Conservation (phyloP, 2,888 invertebrate species). For the Busseola fusca region DNA sequence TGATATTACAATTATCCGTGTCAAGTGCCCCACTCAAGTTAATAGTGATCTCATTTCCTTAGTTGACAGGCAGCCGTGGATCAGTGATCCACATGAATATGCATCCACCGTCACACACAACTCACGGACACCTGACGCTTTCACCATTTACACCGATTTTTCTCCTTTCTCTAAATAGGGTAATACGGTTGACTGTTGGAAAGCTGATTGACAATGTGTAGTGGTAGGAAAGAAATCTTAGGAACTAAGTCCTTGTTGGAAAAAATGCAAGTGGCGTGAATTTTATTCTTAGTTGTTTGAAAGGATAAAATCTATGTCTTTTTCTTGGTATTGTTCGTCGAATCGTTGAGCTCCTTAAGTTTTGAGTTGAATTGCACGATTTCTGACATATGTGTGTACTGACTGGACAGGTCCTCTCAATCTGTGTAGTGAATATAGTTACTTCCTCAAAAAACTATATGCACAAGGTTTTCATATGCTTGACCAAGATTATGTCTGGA, state of each 20-base stretch:
- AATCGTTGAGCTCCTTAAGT: no score
- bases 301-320: no score
- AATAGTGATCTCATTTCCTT: conserved; percentile 59
- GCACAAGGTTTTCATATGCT: no score
- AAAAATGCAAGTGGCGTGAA: neutral
- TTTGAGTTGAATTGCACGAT: no score
- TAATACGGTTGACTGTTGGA: conserved; percentile 47
- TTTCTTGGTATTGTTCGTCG: no score
- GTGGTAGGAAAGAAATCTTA: neutral
- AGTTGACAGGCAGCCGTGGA: conserved; percentile 44
- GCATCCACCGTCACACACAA: conserved; percentile 34
- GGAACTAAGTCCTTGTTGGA: no score
- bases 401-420: no score
- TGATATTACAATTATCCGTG: conserved; percentile 24
- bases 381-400: no score
- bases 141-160: conserved; percentile 57
- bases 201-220: conserved; percentile 32
- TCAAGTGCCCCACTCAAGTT: conserved; percentile 35
- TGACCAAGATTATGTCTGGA: no score
- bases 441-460: no score
- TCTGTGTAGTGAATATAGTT: no score
- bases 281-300: no score
- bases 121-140: conserved; percentile 60
- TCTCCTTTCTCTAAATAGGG: conserved; percentile 61
- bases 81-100: conserved; percentile 54